phyloP scores from a whole-genome alignment of 2,113 vertebrate genomes.

The Oncorhynchus mykiss region DNA sequence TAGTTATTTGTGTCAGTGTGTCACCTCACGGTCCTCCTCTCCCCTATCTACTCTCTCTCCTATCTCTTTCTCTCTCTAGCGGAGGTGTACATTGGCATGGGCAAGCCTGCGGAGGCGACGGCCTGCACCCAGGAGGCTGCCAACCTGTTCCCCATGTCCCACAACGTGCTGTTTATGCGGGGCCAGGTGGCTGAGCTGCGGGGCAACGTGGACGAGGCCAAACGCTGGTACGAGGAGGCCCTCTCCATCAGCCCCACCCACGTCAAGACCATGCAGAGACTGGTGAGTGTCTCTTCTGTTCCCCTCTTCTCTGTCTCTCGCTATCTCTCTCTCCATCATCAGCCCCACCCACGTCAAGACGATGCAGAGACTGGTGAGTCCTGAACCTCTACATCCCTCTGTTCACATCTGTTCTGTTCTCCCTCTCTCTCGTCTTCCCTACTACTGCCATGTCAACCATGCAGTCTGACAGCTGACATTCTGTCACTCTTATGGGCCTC shows the following conservation, averaged over 20 bases:
- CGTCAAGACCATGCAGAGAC: constrained; percentile 97
- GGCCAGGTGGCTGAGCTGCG: constrained; percentile 95
- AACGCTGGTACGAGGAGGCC: constrained; percentile 97
- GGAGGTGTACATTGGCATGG: constrained; percentile 95
- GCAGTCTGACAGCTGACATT: background rate
- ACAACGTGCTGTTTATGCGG: constrained; percentile 94
- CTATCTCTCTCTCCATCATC: constrained; percentile 84
- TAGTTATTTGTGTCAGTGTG: background rate
- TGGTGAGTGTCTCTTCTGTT: constrained; percentile 79
- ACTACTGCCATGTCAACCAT: too few relatives aligned
- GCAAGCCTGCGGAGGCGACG: constrained; percentile 91
- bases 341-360: constrained; percentile 94
- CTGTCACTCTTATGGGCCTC: background rate
- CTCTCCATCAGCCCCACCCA: constrained; percentile 97
- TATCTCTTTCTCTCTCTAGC: constrained; percentile 66
- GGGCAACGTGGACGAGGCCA: constrained; percentile 90
- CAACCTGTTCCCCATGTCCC: constrained; percentile 94
- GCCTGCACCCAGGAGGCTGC: constrained; percentile 97
- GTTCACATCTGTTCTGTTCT: background rate
- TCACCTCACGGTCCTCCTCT: background rate
- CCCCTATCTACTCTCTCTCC: too few relatives aligned
- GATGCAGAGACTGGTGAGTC: constrained; percentile 96
- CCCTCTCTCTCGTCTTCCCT: too few relatives aligned
- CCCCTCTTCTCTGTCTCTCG: background rate
- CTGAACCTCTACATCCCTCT: background rate